A percentile compares a stretch with the other conserved stretches of the same genome.
phyloP scores from a whole-genome alignment of 2,888 invertebrate species.

The Capitulum mitella region DNA sequence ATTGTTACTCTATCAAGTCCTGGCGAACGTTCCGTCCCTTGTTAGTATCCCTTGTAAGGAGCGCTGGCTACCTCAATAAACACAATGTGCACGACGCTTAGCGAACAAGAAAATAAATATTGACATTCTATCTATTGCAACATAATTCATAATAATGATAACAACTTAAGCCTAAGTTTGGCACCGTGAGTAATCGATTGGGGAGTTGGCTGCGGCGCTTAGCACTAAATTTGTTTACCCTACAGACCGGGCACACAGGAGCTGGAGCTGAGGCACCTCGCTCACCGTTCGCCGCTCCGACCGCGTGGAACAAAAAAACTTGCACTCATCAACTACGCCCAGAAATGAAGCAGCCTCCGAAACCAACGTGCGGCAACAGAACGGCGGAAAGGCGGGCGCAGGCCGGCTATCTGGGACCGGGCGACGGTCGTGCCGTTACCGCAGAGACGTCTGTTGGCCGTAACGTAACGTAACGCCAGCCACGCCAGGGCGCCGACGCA shows the following conservation, averaged over 20 bases:
- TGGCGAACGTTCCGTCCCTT: not conserved
- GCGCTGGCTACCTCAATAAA: not conserved
- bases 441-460: no score
- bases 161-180: conserved; percentile 21
- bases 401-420: no score
- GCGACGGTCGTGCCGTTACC: no score
- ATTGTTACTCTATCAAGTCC: conserved; percentile 5
- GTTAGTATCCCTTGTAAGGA: not conserved
- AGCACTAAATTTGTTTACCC: conserved; percentile 4
- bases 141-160: conserved; percentile 5
- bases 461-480: no score
- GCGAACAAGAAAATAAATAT: conserved; percentile 16
- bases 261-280: no score
- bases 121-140: not conserved
- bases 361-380: no score
- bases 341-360: no score
- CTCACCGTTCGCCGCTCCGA: no score
- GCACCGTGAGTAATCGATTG: conserved; percentile 7
- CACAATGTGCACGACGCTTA: not conserved
- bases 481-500: no score
- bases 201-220: not conserved
- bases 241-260: not conserved
- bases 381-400: no score
- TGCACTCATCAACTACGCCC: no score
- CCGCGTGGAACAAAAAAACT: no score